Percentiles rank a stretch among this genome's conserved stretches.
phyloP scores from a whole-genome alignment of 2,797 vertebrate species.

The Diplodus puntazzo region DNA sequence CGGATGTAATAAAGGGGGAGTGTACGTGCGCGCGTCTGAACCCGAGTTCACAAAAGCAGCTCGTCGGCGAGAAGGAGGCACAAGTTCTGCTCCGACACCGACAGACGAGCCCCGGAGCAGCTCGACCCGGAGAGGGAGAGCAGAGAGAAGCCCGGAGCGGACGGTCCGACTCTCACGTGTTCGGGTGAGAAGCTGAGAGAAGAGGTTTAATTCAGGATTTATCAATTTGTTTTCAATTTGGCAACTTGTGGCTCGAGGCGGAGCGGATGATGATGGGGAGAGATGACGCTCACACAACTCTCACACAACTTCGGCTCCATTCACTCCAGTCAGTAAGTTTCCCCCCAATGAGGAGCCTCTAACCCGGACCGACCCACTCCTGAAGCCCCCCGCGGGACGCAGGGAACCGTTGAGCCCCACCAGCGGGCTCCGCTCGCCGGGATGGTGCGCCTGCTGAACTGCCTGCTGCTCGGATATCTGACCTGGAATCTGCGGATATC shows the following conservation, averaged over 20 bases:
- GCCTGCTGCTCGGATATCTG: conserved; percentile 86
- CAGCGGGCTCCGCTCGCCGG: conserved; percentile 54
- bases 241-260: background rate
- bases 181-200: background rate
- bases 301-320: background rate
- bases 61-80: conserved; percentile 41
- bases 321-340: background rate
- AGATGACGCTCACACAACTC: conserved; percentile 63
- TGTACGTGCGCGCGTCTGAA: conserved; percentile 61
- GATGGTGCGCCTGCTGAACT: conserved; percentile 84
- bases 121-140: background rate
- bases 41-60: conserved; percentile 71
- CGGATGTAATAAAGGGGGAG: conserved; percentile 2
- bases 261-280: conserved; percentile 6
- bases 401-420: conserved; percentile 26
- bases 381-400: conserved; percentile 38
- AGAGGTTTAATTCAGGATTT: conserved; percentile 24
- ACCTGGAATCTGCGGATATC: conserved; percentile 87
- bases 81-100: conserved; percentile 33
- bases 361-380: conserved; percentile 16
- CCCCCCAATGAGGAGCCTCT: conserved; percentile 34
- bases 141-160: background rate
- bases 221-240: background rate
- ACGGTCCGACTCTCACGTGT: background rate
- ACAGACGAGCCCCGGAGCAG: background rate